phyloP scores from a whole-genome alignment of 2,888 invertebrate genomes.

The Volucella inanis region DNA sequence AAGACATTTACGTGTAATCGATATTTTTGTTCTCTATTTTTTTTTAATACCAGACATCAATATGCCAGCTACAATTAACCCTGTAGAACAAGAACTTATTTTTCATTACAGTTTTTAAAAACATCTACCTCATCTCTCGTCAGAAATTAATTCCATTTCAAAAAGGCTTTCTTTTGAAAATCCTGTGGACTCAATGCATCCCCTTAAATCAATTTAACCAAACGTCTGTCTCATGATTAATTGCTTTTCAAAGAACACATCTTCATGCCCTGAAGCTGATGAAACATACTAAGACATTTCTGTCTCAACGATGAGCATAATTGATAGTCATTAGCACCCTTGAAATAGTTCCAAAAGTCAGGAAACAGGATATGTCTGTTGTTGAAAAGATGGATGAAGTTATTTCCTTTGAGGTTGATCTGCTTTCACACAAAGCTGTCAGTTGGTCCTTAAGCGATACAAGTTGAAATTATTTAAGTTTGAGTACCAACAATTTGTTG shows the following conservation, averaged over 20 bases:
- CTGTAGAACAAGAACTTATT: too few species aligned
- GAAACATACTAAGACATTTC: not conserved
- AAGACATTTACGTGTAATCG: too few species aligned
- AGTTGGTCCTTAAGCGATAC: not conserved
- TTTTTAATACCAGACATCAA: too few species aligned
- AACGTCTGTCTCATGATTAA: conserved; percentile 5
- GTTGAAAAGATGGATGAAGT: not conserved
- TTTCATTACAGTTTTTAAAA: too few species aligned
- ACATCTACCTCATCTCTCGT: too few species aligned
- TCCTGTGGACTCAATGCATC: not conserved
- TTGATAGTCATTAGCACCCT: conserved; percentile 20
- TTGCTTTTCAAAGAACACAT: not conserved
- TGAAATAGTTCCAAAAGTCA: conserved; percentile 4
- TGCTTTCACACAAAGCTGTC: not conserved
- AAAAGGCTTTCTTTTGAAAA: not conserved
- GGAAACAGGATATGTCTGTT: conserved; percentile 14
- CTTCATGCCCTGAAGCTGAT: too few species aligned
- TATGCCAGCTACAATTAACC: too few species aligned
- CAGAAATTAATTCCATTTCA: too few species aligned
- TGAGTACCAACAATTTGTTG: not conserved
- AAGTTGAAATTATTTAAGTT: too few species aligned
- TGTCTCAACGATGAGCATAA: not conserved
- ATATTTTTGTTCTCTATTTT: too few species aligned
- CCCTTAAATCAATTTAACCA: not conserved
- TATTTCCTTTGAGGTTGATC: not conserved